Evolutionary conservation across 2,888 invertebrate genomes (phyloP).

Genomic region (Apamea monoglypha): DNA sequence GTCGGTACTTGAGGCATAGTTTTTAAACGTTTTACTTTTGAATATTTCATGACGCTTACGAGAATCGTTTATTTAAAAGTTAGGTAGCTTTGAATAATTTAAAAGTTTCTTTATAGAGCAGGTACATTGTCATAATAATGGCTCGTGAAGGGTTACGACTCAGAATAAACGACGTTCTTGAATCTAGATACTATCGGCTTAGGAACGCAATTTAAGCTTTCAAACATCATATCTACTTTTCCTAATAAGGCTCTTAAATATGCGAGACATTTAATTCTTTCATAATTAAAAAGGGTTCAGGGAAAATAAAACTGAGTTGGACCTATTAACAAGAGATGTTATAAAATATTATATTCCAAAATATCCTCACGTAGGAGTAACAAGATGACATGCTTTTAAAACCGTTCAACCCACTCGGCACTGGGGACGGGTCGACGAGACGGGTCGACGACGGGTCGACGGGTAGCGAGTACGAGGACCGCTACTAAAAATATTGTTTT

Average conservation of each 20-base stretch:
- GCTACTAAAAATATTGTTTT: conserved; percentile 61
- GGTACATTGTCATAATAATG: conserved; percentile 9
- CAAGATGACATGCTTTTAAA: conserved; percentile 46
- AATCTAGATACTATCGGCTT: not conserved
- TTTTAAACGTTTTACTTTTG: conserved; percentile 20
- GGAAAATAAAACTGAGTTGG: conserved; percentile 2
- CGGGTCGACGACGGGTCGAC: conserved; percentile 1
- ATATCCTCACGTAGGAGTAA: conserved; percentile 25
- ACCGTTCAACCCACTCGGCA: conserved; percentile 38
- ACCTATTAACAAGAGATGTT: conserved; percentile 29
- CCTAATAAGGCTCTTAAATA: not conserved
- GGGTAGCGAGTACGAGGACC: conserved; percentile 23
- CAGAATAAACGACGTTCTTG: not conserved
- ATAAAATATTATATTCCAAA: conserved; percentile 30
- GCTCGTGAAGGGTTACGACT: not conserved
- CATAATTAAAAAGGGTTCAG: conserved; percentile 29
- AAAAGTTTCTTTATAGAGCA: conserved; percentile 20
- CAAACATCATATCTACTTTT: not conserved
- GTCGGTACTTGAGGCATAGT: not conserved
- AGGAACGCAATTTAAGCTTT: conserved; percentile 6
- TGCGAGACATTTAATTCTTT: conserved; percentile 11
- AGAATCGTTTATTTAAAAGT: conserved; percentile 29
- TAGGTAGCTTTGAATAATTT: conserved; percentile 31
- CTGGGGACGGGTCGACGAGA: not conserved
- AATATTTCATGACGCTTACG: conserved; percentile 35